Conservation (phyloP, 2,113 vertebrate genomes). For the Lycocorax pyrrhopterus region DNA sequence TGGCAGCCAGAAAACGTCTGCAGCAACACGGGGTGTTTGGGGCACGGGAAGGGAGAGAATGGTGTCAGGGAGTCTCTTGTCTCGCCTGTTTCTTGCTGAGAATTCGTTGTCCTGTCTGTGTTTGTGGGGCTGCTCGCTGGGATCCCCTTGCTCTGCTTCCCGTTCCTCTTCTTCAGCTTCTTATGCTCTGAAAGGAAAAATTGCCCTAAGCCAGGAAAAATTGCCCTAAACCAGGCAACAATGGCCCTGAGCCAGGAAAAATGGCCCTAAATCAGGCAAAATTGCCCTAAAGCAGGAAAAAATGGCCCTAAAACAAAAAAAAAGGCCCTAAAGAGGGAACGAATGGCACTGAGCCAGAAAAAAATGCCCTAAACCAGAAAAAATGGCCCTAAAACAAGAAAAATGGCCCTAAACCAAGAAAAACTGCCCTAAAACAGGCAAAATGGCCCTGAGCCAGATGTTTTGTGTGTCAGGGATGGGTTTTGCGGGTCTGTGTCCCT, state of each 20-base stretch:
- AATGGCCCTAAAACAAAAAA: neutral
- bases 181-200: neutral
- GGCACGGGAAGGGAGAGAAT: neutral
- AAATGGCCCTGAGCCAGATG: no score
- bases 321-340: no score
- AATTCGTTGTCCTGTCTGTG: rapidly evolving
- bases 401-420: neutral
- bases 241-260: no score
- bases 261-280: neutral
- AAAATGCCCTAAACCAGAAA: neutral
- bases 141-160: neutral
- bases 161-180: neutral
- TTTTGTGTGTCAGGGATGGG: neutral
- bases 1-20: neutral
- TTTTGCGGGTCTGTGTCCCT: neutral
- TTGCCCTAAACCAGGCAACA: neutral
- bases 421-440: neutral
- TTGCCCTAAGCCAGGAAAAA: neutral
- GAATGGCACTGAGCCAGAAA: rapidly evolving
- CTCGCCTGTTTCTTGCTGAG: neutral
- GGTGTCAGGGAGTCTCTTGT: rapidly evolving
- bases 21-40: rapidly evolving
- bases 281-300: neutral
- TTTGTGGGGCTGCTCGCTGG: neutral
- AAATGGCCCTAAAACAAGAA: no score